Evolutionary conservation across 2,888 invertebrate genomes (phyloP).

Genomic region (Synergus itoensis): DNA sequence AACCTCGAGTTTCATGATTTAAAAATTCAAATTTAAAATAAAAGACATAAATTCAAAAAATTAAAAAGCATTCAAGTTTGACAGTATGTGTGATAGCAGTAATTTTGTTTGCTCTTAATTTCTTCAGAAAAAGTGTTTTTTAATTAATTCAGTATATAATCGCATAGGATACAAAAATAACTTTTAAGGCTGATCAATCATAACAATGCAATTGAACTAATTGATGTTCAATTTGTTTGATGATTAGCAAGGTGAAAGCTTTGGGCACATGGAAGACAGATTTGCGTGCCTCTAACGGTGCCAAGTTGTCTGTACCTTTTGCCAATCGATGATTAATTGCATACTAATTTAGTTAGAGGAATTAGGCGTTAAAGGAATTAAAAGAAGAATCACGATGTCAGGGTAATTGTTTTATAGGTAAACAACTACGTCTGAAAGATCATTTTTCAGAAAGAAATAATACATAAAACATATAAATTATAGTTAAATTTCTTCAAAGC

Average conservation of each 20-base stretch:
- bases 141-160: neutral
- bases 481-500: no score
- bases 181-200: neutral
- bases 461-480: neutral
- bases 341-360: constrained; percentile 21
- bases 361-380: constrained; percentile 19
- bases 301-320: constrained; percentile 26
- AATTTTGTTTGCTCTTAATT: no score
- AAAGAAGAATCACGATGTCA: constrained; percentile 2
- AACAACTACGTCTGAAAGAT: neutral
- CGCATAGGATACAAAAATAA: neutral
- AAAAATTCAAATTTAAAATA: neutral
- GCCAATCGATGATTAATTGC: constrained; percentile 38
- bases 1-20: neutral
- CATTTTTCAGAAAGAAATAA: neutral
- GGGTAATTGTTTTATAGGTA: neutral
- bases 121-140: neutral
- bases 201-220: neutral
- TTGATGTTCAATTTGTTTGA: neutral
- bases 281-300: neutral
- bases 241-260: neutral
- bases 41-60: neutral
- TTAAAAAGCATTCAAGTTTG: no score
- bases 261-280: neutral
- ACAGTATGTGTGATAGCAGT: no score